Percentiles rank a stretch among this genome's conserved stretches.
phyloP scores from a whole-genome alignment of 2,113 vertebrate species.

The Mus spicilegus region DNA sequence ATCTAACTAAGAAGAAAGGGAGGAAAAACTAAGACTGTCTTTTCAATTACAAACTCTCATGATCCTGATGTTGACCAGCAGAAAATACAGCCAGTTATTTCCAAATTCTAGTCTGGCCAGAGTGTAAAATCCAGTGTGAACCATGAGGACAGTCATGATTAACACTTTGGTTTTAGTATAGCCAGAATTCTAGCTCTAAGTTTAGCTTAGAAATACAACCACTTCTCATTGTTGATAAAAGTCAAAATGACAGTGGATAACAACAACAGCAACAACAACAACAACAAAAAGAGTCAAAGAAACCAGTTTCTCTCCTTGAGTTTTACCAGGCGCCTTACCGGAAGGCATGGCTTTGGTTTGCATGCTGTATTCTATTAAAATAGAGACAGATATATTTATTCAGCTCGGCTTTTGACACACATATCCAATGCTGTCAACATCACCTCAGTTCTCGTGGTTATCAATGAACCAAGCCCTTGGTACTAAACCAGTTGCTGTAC shows the following conservation, averaged over 20 bases:
- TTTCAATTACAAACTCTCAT: background rate
- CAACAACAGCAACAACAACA: background rate
- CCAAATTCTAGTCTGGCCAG: background rate
- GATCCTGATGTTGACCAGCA: background rate
- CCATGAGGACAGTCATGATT: background rate
- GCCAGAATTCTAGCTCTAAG: background rate
- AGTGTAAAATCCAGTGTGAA: constrained; percentile 12
- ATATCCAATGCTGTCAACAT: background rate
- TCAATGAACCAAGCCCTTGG: background rate
- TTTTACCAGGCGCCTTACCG: background rate
- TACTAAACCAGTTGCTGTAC: background rate
- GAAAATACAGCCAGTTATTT: constrained; percentile 28
- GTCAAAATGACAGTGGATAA: background rate
- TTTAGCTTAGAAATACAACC: constrained; percentile 9
- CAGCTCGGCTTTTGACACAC: background rate
- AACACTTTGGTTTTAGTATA: background rate
- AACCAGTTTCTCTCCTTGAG: constrained; percentile 1
- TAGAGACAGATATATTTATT: background rate
- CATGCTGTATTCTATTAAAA: constrained; percentile 7
- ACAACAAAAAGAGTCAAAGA: background rate
- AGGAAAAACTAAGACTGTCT: background rate
- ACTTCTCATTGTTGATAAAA: constrained; percentile 12
- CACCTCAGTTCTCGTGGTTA: background rate
- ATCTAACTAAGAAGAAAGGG: background rate
- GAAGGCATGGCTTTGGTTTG: background rate